Base-by-base conservation (phyloP, 2,113 vertebrate genomes). In the Tautogolabrus adspersus region DNA sequence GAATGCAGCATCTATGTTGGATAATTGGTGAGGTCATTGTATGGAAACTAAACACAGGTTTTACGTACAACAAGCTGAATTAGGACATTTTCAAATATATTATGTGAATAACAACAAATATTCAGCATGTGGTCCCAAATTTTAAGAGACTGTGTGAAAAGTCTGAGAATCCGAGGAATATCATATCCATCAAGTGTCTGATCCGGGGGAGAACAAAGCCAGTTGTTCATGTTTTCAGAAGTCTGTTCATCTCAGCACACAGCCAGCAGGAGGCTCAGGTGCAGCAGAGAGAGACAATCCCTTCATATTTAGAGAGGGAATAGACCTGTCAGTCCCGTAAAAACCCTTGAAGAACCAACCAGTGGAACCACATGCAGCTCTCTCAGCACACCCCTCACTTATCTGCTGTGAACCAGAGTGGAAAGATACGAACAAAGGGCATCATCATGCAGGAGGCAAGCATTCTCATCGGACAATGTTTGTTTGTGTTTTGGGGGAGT, bases 261-360 rank as follows among this genome's bases (percentile, higher is more conserved):
- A 81, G 82, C 63, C 63, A 46, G 72, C 55, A 8, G 76, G 83
- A 84, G 79, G 72, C 84, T 91, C 89, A 90, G 90, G 87, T 91
- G 91, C 90, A 91, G 60, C 82, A 79, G 81, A 89, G 78, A 88
- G 88, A 91, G 82, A 90, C 88, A 86, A 88, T 90, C 81, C 87
- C 73, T 72, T 54, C 65, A 63, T 72, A 75, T 83, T 85, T 86
- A 70, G 80, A 44, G 54, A 75, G 81, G 85, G 87, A 93, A 89
- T 85, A 86, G 83, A 90, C 84, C 89, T 91, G 93, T 91, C 92
- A 93, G 79, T 75, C 75, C 82, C 47, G 51, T 38, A 82, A 83
- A 82, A 83, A 81, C 75, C 71, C 84, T 87, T 75, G 67, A 89
- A 90, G 82, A 87, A 76, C 75, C 81, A 89, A 71, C 75, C 82